Evolutionary conservation across 2,888 invertebrate genomes (phyloP).

Genomic region (Aphodius sticticus): DNA sequence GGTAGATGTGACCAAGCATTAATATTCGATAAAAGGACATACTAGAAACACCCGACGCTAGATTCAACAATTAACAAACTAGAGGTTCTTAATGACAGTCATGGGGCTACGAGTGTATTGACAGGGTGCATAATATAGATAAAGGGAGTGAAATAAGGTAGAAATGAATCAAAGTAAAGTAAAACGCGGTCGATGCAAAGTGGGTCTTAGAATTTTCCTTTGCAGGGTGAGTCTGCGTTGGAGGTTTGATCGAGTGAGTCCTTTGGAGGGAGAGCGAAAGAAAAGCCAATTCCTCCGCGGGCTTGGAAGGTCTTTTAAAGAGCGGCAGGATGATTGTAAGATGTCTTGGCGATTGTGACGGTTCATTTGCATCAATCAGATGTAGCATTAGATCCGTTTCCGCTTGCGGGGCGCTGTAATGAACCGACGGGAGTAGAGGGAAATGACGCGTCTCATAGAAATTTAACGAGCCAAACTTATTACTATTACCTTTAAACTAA

Average conservation of each 20-base stretch:
- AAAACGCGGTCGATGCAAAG: neutral
- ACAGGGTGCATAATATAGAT: neutral
- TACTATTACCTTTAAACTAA: conserved; percentile 44
- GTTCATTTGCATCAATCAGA: conserved; percentile 33
- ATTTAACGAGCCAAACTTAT: conserved; percentile 44
- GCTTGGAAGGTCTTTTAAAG: neutral
- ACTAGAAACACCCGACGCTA: too few species aligned
- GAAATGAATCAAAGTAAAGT: neutral
- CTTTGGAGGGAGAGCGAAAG: neutral
- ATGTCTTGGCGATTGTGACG: conserved; percentile 22
- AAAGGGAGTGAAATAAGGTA: neutral
- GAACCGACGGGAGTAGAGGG: conserved; percentile 27
- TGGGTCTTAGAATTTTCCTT: neutral
- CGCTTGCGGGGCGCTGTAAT: conserved; percentile 23
- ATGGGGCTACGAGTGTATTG: neutral
- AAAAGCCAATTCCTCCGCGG: neutral
- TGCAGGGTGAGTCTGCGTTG: neutral
- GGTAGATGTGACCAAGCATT: too few species aligned
- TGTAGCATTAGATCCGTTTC: conserved; percentile 30
- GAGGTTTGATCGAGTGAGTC: neutral
- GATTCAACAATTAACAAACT: too few species aligned
- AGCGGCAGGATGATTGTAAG: neutral
- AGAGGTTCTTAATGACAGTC: too few species aligned
- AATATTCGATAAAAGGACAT: too few species aligned
- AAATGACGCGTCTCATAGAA: conserved; percentile 38